phyloP scores from a whole-genome alignment of 2,113 vertebrate species.

The Marmota flaviventris region DNA sequence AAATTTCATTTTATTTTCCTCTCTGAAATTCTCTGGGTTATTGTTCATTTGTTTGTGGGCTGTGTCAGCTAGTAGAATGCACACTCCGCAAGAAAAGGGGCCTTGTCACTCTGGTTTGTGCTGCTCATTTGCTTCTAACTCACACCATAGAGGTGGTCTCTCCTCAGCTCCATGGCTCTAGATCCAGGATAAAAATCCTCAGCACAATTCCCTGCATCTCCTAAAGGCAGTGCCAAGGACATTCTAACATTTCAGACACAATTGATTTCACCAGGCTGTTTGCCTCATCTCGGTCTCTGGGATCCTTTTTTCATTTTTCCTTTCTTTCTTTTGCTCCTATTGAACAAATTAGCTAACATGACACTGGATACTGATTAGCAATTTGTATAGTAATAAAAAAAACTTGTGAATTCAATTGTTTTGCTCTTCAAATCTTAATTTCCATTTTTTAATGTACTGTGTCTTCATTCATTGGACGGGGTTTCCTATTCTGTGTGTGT shows the following conservation, averaged over 20 bases:
- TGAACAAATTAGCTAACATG: conserved; percentile 82
- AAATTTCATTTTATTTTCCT: not conserved
- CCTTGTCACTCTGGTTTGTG: fast-evolving
- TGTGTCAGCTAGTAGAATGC: not conserved
- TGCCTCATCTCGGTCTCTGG: not conserved
- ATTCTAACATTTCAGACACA: not conserved
- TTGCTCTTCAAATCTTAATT: conserved; percentile 88
- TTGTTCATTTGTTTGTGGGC: not conserved
- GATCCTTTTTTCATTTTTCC: not conserved
- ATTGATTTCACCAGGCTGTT: not conserved
- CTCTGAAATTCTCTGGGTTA: not conserved
- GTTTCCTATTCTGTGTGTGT: conserved; percentile 82
- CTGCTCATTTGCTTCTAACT: not conserved
- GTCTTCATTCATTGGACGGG: conserved; percentile 83
- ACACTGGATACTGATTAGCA: conserved; percentile 83
- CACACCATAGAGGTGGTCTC: not conserved
- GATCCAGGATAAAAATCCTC: not conserved
- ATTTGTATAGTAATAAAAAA: conserved; percentile 83
- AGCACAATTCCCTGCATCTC: not conserved
- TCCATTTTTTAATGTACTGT: conserved; percentile 88
- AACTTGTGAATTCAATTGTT: conserved; percentile 86
- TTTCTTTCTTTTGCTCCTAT: conserved; percentile 26
- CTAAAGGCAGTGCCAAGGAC: not conserved
- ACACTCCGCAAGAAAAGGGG: not conserved
- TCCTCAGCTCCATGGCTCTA: not conserved